Percentiles rank a stretch among this genome's conserved stretches.
Conservation (phyloP, 2,888 invertebrate genomes). For the Cryptus viduatorius region DNA sequence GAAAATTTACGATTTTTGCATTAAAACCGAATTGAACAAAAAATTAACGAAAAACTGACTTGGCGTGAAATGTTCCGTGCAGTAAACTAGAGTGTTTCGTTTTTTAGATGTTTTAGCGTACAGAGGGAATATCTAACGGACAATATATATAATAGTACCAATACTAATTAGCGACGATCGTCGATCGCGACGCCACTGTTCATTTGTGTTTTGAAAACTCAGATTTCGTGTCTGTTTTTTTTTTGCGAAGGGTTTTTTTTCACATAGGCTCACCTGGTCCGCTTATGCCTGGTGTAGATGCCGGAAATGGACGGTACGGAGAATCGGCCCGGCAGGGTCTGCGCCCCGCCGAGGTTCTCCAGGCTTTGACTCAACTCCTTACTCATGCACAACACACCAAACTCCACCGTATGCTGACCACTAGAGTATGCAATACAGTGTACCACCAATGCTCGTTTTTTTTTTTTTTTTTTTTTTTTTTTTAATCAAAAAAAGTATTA, state of each 20-base stretch:
- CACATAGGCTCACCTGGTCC: constrained; percentile 90
- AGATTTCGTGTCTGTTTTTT: constrained; percentile 34
- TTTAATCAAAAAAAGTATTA: constrained; percentile 60
- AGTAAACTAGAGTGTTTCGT: constrained; percentile 4
- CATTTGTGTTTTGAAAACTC: constrained; percentile 21
- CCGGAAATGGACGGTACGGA: constrained; percentile 89
- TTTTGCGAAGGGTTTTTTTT: constrained; percentile 65
- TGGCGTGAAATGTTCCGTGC: not conserved
- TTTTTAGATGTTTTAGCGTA: constrained; percentile 24
- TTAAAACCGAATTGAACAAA: no score
- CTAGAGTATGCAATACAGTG: constrained; percentile 85
- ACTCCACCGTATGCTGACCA: constrained; percentile 85
- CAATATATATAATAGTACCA: constrained; percentile 22
- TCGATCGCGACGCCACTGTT: constrained; percentile 52
- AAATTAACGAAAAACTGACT: not conserved
- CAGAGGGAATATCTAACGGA: constrained; percentile 12
- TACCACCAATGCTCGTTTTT: constrained; percentile 83
- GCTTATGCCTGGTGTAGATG: constrained; percentile 93
- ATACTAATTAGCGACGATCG: constrained; percentile 40
- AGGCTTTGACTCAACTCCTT: constrained; percentile 86
- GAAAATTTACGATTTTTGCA: not conserved
- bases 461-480: constrained; percentile 61
- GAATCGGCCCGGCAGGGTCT: constrained; percentile 89
- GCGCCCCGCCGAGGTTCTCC: constrained; percentile 88
- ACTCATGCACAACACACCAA: constrained; percentile 85